Base-by-base conservation (phyloP, 2,888 invertebrate genomes). In the Oeneis ivallda region DNA sequence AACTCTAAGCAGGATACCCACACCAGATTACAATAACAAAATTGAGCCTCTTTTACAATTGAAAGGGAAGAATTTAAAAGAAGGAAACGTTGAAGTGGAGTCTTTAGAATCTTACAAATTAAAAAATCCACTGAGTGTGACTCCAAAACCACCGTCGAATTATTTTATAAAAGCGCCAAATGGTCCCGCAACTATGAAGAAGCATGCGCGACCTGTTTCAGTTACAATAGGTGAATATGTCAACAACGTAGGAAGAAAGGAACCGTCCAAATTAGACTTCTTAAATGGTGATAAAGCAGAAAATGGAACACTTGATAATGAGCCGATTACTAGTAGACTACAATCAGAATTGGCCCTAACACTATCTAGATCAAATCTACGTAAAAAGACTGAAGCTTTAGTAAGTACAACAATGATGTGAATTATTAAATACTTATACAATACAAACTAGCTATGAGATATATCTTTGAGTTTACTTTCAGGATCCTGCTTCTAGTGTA, bases 271-370 rank as follows among this genome's bases (percentile, higher is more conserved):
- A 79, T 87, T 96, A 70, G 95, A 95, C 73, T 96, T 96, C 79
- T 89, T 96, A 53, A 87, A 82, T 67, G 84, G 84, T 54, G 92
- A 92, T 64, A 91, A 89, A 72, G 75, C 80, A 4, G 89, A 88
- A n/a, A 80, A 82, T 61, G 74, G 82, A 70, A 80, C 80, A 65
- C 80, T 82, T 61, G 91, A 90, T 37, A 87, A 91, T 71, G 90
- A 89, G 53, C 93, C 94, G 0, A 93, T 95, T 60, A 92, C 93
- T 15, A 94, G 94, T 76, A 93, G 94, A 75, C 87, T 96, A 65
- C 96, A 96, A 75, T 94, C 94, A 66, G 96, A 96, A 87, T 87
- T 96, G 72, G 94, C 93, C 64, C 93, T 95, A 67, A 96, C 96
- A 7, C 86, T 96, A 68, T 95, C 95, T 75, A 93, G 96, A 80